Evolutionary conservation across 2,113 vertebrate species (phyloP).

Genomic region (Heliornis fulica): DNA sequence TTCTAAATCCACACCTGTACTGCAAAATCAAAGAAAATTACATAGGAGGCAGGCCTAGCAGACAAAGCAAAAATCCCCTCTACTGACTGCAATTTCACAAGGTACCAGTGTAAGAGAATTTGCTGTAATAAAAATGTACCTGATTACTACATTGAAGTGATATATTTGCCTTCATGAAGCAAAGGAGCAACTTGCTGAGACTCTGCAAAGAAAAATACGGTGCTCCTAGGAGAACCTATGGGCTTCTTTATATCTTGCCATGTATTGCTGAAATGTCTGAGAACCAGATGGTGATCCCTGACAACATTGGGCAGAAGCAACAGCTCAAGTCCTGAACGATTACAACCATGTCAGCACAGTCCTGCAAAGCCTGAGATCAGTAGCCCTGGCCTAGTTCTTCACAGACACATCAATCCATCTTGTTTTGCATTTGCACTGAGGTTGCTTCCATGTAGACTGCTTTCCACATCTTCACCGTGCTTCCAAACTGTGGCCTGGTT

Average conservation of each 20-base stretch:
- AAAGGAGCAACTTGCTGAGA: not conserved
- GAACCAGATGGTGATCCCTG: not conserved
- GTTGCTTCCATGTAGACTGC: not conserved
- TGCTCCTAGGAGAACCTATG: rapidly evolving
- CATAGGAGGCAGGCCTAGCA: not conserved
- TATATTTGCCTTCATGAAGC: not conserved
- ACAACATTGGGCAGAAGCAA: not conserved
- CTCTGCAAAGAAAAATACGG: not conserved
- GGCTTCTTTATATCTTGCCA: not conserved
- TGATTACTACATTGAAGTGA: not conserved
- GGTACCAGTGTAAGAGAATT: not conserved
- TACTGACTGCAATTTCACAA: not conserved
- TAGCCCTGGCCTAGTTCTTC: not conserved
- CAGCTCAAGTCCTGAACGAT: not conserved
- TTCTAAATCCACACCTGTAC: not conserved
- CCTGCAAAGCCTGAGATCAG: not conserved
- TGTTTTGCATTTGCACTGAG: not conserved
- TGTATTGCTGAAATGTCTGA: not conserved
- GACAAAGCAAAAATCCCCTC: not conserved
- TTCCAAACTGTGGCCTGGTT: not conserved
- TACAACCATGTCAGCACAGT: not conserved
- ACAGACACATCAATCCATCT: not conserved
- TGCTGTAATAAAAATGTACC: not conserved
- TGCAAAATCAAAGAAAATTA: not conserved
- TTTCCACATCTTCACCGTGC: not conserved